Evolutionary conservation across 2,888 invertebrate genomes (phyloP).

Genomic region (Ophion ventricosus): DNA sequence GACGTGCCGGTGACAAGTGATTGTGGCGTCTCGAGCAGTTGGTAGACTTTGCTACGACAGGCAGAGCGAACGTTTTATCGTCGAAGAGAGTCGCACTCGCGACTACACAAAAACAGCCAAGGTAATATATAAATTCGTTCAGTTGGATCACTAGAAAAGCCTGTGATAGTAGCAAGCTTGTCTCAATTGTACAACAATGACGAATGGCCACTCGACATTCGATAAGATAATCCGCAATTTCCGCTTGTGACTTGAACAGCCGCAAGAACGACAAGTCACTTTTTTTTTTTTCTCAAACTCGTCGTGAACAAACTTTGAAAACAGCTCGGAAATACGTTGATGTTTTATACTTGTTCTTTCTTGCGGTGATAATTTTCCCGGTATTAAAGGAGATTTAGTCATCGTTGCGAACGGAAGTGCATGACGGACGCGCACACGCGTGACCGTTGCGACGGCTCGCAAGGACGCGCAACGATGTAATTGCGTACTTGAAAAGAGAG

Average conservation of each 20-base stretch:
- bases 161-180: too few relatives aligned
- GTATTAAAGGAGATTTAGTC: slow-evolving; percentile 55
- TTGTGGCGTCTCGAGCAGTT: slow-evolving; percentile 7
- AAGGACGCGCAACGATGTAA: slow-evolving; percentile 17
- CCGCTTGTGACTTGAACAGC: neutral
- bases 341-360: slow-evolving; percentile 18
- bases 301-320: too few relatives aligned
- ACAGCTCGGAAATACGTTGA: neutral
- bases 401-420: slow-evolving; percentile 54
- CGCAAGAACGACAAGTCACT: neutral
- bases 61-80: slow-evolving; percentile 54
- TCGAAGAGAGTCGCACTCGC: slow-evolving; percentile 62
- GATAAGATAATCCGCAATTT: neutral
- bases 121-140: slow-evolving; percentile 41
- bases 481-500: neutral
- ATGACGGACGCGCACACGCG: slow-evolving; percentile 28
- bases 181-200: too few relatives aligned
- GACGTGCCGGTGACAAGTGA: slow-evolving; percentile 21
- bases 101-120: slow-evolving; percentile 66
- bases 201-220: neutral
- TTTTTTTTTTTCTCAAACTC: neutral
- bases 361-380: slow-evolving; percentile 15
- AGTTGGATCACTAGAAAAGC: neutral
- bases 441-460: slow-evolving; percentile 14
- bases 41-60: slow-evolving; percentile 43